These are phyloP conservation scores for Harpagus bidentatus DNA, from an alignment of 2,113 vertebrate species.

Conservation along the genomic window DNA sequence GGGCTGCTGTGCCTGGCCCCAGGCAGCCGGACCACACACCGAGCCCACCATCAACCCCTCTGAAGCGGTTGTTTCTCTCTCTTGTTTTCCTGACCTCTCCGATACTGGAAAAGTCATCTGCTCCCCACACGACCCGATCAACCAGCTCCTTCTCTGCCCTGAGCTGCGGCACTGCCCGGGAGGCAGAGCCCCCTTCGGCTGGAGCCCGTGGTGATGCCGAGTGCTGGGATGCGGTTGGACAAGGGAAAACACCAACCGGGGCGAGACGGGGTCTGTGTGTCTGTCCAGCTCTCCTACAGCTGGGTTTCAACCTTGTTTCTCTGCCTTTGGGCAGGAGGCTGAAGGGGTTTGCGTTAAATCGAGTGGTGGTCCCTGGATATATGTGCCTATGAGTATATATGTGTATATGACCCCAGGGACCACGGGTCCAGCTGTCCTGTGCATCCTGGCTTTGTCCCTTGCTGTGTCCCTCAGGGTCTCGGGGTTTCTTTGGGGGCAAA, in stretches of 20 bases:
- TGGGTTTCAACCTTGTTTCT: neutral
- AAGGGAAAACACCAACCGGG: neutral
- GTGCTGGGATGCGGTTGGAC: neutral
- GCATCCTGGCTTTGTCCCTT: neutral
- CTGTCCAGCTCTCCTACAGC: neutral
- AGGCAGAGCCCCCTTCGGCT: too few species aligned
- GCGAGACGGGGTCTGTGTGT: rapidly evolving
- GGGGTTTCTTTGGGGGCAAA: neutral
- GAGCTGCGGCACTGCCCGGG: rapidly evolving
- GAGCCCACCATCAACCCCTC: neutral
- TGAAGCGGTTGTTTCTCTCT: rapidly evolving
- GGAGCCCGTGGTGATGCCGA: neutral
- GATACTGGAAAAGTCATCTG: neutral
- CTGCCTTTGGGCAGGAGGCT: neutral
- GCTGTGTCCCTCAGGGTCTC: rapidly evolving
- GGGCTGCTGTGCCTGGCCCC: neutral
- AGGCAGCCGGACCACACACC: neutral
- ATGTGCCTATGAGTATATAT: too few species aligned
- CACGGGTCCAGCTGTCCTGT: neutral
- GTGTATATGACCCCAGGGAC: too few species aligned
- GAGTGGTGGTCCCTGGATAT: neutral
- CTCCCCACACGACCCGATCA: rapidly evolving
- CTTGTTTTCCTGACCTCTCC: neutral
- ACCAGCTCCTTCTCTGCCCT: neutral
- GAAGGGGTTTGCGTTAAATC: neutral